Conservation (phyloP, 2,888 invertebrate genomes). For the Crepidodera aurea region DNA sequence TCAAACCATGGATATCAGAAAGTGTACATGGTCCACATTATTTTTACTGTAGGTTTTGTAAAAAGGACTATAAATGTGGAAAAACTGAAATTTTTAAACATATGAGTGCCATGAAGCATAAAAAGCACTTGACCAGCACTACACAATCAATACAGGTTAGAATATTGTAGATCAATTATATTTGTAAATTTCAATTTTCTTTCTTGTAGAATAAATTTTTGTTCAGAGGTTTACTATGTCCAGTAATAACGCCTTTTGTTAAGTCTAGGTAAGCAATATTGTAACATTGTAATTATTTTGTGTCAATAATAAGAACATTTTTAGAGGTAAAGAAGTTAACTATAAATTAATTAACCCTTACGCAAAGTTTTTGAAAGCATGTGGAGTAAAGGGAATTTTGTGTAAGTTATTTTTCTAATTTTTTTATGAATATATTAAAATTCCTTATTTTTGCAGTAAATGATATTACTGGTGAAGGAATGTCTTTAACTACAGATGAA, state of each 20-base stretch:
- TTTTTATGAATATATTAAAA: constrained; percentile 55
- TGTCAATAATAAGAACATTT: constrained; percentile 30
- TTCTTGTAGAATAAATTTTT: constrained; percentile 55
- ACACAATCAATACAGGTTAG: constrained; percentile 45
- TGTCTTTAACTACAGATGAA: constrained; percentile 71
- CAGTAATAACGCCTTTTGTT: constrained; percentile 56
- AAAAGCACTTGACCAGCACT: constrained; percentile 47
- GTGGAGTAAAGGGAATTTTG: constrained; percentile 66
- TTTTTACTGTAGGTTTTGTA: constrained; percentile 59
- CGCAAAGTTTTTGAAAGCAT: constrained; percentile 69
- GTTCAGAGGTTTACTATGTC: constrained; percentile 56
- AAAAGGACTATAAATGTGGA: constrained; percentile 58
- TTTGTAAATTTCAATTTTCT: background rate
- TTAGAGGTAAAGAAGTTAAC: constrained; percentile 49
- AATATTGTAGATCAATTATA: background rate
- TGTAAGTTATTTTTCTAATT: constrained; percentile 42
- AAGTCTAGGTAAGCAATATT: constrained; percentile 46
- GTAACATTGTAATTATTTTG: constrained; percentile 7
- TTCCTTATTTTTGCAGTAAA: constrained; percentile 67
- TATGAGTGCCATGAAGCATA: constrained; percentile 57
- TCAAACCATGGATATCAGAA: constrained; percentile 57
- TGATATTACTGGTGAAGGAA: constrained; percentile 82
- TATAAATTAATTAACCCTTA: constrained; percentile 61
- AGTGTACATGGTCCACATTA: constrained; percentile 56
- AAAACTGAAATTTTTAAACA: constrained; percentile 58